Conservation (phyloP, 2,888 invertebrate species). For the Sphaeridia pumilis region DNA sequence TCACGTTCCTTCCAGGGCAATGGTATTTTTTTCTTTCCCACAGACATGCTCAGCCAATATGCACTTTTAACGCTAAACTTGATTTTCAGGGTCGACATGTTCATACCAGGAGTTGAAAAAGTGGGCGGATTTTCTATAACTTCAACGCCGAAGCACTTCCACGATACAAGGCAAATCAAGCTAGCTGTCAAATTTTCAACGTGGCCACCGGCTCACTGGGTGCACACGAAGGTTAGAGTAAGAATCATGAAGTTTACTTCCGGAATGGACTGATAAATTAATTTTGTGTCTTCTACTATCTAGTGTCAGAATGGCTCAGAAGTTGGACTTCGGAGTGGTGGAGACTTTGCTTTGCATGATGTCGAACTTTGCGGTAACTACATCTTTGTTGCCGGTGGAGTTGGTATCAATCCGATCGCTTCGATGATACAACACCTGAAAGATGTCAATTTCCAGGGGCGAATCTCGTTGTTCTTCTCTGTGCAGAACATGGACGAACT, state of each 20-base stretch:
- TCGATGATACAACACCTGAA: slow-evolving; percentile 37
- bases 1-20: slow-evolving; percentile 42
- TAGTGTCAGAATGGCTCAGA: slow-evolving; percentile 39
- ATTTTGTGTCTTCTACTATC: slow-evolving; percentile 1
- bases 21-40: slow-evolving; percentile 38
- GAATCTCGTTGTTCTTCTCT: slow-evolving; percentile 39
- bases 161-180: slow-evolving; percentile 36
- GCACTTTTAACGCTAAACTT: background rate
- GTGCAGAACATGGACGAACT: slow-evolving; percentile 39
- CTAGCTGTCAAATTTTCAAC: slow-evolving; percentile 41
- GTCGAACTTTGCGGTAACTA: slow-evolving; percentile 37
- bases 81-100: slow-evolving; percentile 41
- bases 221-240: slow-evolving; percentile 37
- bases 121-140: slow-evolving; percentile 43
- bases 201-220: slow-evolving; percentile 42
- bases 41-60: background rate
- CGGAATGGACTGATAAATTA: background rate
- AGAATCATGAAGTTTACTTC: too few species aligned
- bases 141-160: slow-evolving; percentile 39
- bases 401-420: slow-evolving; percentile 43
- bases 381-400: slow-evolving; percentile 42
- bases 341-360: slow-evolving; percentile 38
- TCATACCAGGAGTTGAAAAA: slow-evolving; percentile 39
- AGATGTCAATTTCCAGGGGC: slow-evolving; percentile 17
- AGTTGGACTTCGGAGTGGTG: slow-evolving; percentile 40